These are phyloP conservation scores for Aricia artaxerxes DNA, from an alignment of 2,888 invertebrate species.

Conservation along the genomic window DNA sequence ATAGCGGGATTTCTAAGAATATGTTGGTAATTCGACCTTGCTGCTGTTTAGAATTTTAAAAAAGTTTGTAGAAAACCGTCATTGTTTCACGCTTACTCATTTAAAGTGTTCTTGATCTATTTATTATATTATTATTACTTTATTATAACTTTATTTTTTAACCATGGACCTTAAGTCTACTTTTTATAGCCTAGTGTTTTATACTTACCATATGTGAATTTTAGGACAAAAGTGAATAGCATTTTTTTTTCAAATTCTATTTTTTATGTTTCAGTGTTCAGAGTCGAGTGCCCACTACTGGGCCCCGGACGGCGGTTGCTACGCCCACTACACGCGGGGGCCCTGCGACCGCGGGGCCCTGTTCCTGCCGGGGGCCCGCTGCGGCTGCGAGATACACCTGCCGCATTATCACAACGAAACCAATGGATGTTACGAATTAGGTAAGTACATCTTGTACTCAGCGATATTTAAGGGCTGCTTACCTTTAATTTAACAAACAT, in stretches of 20 bases:
- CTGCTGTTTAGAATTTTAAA: background rate
- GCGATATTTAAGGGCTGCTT: too few relatives aligned
- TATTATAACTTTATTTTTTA: background rate
- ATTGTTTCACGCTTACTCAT: background rate
- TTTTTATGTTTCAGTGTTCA: slow-evolving; percentile 68
- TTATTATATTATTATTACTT: background rate
- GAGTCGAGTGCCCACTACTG: slow-evolving; percentile 81
- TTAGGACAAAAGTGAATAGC: too few relatives aligned
- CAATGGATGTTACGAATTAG: slow-evolving; percentile 87
- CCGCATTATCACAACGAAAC: slow-evolving; percentile 88
- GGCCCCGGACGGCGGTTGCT: slow-evolving; percentile 84
- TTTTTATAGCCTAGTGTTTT: too few relatives aligned
- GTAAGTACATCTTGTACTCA: slow-evolving; percentile 56
- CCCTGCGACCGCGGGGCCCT: slow-evolving; percentile 89
- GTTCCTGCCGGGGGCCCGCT: slow-evolving; percentile 86
- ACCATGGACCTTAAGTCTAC: too few relatives aligned
- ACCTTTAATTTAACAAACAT: too few relatives aligned
- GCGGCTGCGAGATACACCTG: slow-evolving; percentile 86
- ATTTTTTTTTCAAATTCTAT: background rate
- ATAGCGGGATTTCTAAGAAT: background rate
- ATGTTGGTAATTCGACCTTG: background rate
- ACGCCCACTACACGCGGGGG: slow-evolving; percentile 89
- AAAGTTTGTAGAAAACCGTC: background rate
- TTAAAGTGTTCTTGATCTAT: background rate
- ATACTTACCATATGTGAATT: too few relatives aligned